Evolutionary conservation across 2,113 vertebrate species (phyloP).

Genomic region (Xiphophorus couchianus): DNA sequence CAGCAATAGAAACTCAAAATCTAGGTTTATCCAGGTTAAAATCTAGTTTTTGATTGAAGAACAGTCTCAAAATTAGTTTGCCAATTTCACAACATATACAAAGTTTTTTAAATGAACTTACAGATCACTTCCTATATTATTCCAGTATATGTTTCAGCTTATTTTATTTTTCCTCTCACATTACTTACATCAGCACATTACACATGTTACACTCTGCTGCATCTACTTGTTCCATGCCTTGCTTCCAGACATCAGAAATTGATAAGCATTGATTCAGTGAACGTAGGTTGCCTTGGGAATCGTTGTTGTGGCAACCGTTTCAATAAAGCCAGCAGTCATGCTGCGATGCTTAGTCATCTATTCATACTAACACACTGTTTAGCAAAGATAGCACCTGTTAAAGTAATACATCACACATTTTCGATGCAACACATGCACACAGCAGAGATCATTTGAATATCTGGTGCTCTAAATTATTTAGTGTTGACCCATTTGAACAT

Average conservation of each 20-base stretch:
- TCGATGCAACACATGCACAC: neutral
- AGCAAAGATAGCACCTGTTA: slow-evolving; percentile 3
- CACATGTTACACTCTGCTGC: neutral
- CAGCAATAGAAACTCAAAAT: neutral
- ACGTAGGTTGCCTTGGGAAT: slow-evolving; percentile 44
- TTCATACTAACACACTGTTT: slow-evolving; percentile 1
- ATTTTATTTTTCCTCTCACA: neutral
- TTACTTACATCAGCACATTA: neutral
- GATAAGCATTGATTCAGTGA: slow-evolving; percentile 50
- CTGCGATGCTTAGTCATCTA: neutral
- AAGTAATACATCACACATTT: slow-evolving; percentile 9
- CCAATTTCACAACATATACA: slow-evolving; percentile 9
- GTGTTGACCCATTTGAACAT: neutral
- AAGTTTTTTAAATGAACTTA: no score
- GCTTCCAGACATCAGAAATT: slow-evolving; percentile 23
- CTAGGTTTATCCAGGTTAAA: neutral
- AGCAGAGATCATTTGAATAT: neutral
- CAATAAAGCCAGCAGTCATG: slow-evolving; percentile 25
- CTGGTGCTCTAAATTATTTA: neutral
- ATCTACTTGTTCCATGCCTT: neutral
- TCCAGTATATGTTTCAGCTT: neutral
- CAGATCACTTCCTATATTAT: neutral
- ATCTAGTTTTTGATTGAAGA: neutral
- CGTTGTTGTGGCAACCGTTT: slow-evolving; percentile 54
- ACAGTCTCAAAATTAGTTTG: slow-evolving; percentile 21